phyloP scores from a whole-genome alignment of 2,888 invertebrate genomes.

The Nomada flava region DNA sequence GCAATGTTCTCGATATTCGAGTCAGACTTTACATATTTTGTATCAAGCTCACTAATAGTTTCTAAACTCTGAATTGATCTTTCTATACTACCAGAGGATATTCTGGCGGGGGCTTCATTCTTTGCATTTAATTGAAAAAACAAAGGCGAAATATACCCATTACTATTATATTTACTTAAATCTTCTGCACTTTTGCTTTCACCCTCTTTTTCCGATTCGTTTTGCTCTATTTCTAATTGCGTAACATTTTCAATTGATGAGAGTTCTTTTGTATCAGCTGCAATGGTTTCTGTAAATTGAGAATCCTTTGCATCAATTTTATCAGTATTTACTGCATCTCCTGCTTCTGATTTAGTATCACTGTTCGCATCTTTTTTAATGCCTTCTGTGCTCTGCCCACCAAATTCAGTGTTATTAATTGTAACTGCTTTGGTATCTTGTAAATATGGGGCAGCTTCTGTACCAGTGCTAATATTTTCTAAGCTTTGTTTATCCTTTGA shows the following conservation, averaged over 20 bases:
- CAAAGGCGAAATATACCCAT: conserved; percentile 25
- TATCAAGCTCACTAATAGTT: conserved; percentile 25
- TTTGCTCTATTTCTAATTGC: background rate
- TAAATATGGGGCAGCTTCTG: background rate
- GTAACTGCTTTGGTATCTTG: background rate
- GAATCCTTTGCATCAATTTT: background rate
- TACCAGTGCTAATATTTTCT: background rate
- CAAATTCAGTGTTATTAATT: background rate
- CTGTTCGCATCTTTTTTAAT: background rate
- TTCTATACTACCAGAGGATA: background rate
- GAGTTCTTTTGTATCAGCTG: background rate
- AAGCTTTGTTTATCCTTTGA: background rate
- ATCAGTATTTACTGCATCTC: background rate
- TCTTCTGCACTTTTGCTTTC: conserved; percentile 26
- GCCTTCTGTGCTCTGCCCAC: background rate
- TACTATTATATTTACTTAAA: conserved; percentile 22
- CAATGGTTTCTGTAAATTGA: background rate
- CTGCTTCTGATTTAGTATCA: background rate
- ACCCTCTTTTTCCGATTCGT: background rate
- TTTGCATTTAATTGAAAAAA: background rate
- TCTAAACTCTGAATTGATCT: background rate
- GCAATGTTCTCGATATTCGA: conserved; percentile 13
- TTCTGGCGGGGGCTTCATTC: background rate
- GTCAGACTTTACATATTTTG: conserved; percentile 29
- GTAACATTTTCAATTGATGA: background rate